phyloP scores from a whole-genome alignment of 1,140 invertebrate species.

The Aplysia californica region DNA sequence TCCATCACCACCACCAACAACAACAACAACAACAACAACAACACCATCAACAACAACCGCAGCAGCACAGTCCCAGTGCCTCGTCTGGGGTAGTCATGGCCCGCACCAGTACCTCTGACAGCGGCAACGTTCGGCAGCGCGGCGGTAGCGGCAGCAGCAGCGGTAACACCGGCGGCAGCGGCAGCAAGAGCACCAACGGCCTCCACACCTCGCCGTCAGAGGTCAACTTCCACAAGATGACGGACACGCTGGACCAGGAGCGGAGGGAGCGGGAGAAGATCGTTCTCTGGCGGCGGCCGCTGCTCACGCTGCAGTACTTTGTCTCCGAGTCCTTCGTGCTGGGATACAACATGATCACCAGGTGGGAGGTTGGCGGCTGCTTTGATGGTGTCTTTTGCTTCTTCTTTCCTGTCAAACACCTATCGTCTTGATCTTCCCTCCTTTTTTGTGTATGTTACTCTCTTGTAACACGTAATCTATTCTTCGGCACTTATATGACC shows the following conservation, averaged over 20 bases:
- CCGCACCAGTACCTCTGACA: conserved; percentile 9
- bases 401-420: too few relatives aligned
- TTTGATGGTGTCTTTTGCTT: conserved; percentile 5
- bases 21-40: too few relatives aligned
- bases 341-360: conserved; percentile 72
- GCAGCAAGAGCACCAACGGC: conserved; percentile 33
- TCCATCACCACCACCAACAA: too few relatives aligned
- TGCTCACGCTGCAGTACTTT: conserved; percentile 87
- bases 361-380: conserved; percentile 48
- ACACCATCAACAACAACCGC: too few relatives aligned
- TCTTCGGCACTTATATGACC: too few relatives aligned
- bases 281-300: conserved; percentile 88
- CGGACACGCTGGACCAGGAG: conserved; percentile 41
- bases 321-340: conserved; percentile 78
- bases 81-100: too few relatives aligned
- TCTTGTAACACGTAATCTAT: too few relatives aligned
- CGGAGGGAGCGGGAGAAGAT: conserved; percentile 72
- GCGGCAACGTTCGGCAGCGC: conserved; percentile 13
- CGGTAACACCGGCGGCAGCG: background rate
- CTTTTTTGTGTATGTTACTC: too few relatives aligned
- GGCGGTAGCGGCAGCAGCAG: background rate
- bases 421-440: too few relatives aligned
- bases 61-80: too few relatives aligned
- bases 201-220: conserved; percentile 23
- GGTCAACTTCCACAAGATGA: conserved; percentile 23